Conservation (phyloP, 2,797 vertebrate genomes). For the Sardinella longiceps region DNA sequence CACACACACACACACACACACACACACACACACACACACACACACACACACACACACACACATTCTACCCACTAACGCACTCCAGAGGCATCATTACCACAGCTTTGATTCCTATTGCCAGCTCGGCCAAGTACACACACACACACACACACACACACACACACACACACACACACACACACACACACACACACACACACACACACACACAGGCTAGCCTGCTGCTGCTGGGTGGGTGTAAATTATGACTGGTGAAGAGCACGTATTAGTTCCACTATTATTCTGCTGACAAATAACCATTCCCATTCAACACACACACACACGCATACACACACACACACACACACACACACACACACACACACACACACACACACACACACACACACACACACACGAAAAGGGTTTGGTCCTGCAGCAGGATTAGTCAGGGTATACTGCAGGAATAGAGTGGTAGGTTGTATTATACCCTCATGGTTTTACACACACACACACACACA, state of each 20-base stretch:
- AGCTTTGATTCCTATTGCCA: not conserved
- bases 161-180: not conserved
- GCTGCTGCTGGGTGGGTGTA: not conserved
- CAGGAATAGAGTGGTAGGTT: not conserved
- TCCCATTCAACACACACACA: not conserved
- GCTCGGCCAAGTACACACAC: not conserved
- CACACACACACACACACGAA: not conserved
- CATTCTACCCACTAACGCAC: not conserved
- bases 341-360: not conserved
- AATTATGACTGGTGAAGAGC: not conserved
- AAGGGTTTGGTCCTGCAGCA: not conserved
- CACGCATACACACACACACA: not conserved
- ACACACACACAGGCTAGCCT: not conserved
- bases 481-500: not conserved
- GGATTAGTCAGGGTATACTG: not conserved
- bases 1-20: no score
- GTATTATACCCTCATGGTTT: not conserved
- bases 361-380: not conserved
- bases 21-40: no score
- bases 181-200: not conserved
- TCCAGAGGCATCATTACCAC: constrained; percentile 17
- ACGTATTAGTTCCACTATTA: not conserved
- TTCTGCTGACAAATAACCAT: not conserved
- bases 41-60: no score
- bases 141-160: not conserved